These are phyloP conservation scores for Vombatus ursinus DNA, from an alignment of 2,113 vertebrate species.

Conservation along the genomic window DNA sequence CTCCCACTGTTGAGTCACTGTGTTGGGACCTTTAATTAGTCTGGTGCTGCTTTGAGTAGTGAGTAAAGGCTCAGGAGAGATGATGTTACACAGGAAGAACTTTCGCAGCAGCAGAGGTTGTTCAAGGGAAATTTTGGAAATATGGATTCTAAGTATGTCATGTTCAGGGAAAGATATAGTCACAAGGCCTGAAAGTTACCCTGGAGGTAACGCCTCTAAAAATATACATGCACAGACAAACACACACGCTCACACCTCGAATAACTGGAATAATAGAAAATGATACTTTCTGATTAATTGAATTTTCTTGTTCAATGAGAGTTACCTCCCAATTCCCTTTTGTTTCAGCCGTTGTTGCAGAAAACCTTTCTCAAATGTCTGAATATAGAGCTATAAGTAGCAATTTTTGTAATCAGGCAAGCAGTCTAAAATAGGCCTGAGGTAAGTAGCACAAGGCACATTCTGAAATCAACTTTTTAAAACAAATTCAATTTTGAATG, in stretches of 20 bases:
- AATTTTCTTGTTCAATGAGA: not conserved
- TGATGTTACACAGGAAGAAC: conserved; percentile 6
- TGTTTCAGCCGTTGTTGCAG: not conserved
- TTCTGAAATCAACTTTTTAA: not conserved
- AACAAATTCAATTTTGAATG: not conserved
- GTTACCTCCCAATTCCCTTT: not conserved
- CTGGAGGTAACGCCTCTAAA: not conserved
- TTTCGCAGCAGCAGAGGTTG: not conserved
- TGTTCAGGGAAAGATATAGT: conserved; percentile 25
- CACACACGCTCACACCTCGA: not conserved
- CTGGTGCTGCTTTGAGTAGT: conserved; percentile 31
- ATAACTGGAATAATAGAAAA: not conserved
- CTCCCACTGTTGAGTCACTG: conserved; percentile 22
- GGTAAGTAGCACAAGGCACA: not conserved
- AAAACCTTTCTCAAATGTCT: not conserved
- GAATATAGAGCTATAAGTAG: not conserved
- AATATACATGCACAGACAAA: not conserved
- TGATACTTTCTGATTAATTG: not conserved
- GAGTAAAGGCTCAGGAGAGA: conserved; percentile 39
- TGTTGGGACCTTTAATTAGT: conserved; percentile 60
- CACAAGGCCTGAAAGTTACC: not conserved
- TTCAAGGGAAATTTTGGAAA: conserved; percentile 12
- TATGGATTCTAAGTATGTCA: conserved; percentile 32
- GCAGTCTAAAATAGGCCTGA: not conserved
- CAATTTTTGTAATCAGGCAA: not conserved